Evolutionary conservation across 1,140 invertebrate genomes (phyloP).

Genomic region (Littorina saxatilis): DNA sequence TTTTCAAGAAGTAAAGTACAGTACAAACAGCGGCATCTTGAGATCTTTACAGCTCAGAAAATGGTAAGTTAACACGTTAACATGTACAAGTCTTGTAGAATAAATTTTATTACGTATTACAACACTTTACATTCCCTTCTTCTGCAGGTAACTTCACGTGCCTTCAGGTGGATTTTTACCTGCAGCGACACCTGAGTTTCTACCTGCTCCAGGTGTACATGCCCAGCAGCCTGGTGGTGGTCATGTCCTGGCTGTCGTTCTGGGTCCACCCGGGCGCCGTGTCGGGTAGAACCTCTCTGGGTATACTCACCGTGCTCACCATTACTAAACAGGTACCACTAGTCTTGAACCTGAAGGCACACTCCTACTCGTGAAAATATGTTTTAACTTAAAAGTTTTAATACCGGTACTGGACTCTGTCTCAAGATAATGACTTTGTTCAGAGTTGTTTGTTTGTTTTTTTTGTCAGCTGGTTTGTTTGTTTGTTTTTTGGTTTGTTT

Average conservation of each 20-base stretch:
- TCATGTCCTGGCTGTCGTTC: constrained; percentile 72
- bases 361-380: too few species aligned
- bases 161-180: constrained; percentile 60
- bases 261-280: constrained; percentile 69
- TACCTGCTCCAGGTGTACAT: constrained; percentile 72
- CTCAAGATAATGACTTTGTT: background rate
- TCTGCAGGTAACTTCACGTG: constrained; percentile 67
- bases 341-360: constrained; percentile 52
- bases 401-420: background rate
- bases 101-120: background rate
- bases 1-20: too few species aligned
- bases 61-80: background rate
- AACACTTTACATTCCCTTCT: background rate
- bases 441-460: too few species aligned
- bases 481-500: too few species aligned
- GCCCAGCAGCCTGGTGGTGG: constrained; percentile 68
- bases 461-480: too few species aligned
- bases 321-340: constrained; percentile 71
- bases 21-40: too few species aligned
- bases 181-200: constrained; percentile 66
- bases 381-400: too few species aligned
- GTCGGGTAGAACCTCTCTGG: constrained; percentile 68
- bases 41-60: background rate
- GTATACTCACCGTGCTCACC: constrained; percentile 69
- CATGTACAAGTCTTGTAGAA: background rate